phyloP scores from a whole-genome alignment of 2,888 invertebrate genomes.

The Oscheius sp. region DNA sequence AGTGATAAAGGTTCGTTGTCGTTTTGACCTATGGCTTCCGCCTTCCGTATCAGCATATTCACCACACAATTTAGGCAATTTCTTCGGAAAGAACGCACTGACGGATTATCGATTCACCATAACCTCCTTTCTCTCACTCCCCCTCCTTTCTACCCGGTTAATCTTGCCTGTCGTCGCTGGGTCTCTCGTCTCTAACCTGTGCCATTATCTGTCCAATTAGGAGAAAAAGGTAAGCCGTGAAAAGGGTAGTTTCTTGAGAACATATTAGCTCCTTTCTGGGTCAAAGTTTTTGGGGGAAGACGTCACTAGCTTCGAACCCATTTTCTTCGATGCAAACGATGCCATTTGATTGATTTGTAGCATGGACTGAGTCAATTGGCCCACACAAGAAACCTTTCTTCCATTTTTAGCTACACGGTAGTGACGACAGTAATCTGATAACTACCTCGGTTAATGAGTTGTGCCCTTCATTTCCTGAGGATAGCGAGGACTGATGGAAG shows the following conservation, averaged over 20 bases:
- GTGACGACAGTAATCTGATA: too few species aligned
- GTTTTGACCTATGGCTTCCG: neutral
- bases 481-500: too few species aligned
- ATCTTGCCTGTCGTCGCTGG: conserved; percentile 14
- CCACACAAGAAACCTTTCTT: too few species aligned
- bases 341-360: conserved; percentile 14
- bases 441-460: too few species aligned
- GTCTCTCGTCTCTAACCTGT: too few species aligned
- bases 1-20: neutral
- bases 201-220: too few species aligned
- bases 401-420: too few species aligned
- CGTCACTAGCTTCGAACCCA: neutral
- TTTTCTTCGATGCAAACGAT: conserved; percentile 17
- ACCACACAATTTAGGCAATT: too few species aligned
- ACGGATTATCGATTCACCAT: conserved; percentile 29
- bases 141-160: conserved; percentile 24
- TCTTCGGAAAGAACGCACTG: conserved; percentile 23
- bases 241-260: neutral
- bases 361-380: neutral
- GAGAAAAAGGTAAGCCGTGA: too few species aligned
- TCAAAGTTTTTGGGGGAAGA: neutral
- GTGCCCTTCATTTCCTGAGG: too few species aligned
- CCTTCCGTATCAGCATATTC: too few species aligned
- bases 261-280: neutral
- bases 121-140: conserved; percentile 26